Evolutionary conservation across 2,797 vertebrate genomes (phyloP), one percentile per base, ranked within the genome.

Genomic region (Lemur catta): DNA sequence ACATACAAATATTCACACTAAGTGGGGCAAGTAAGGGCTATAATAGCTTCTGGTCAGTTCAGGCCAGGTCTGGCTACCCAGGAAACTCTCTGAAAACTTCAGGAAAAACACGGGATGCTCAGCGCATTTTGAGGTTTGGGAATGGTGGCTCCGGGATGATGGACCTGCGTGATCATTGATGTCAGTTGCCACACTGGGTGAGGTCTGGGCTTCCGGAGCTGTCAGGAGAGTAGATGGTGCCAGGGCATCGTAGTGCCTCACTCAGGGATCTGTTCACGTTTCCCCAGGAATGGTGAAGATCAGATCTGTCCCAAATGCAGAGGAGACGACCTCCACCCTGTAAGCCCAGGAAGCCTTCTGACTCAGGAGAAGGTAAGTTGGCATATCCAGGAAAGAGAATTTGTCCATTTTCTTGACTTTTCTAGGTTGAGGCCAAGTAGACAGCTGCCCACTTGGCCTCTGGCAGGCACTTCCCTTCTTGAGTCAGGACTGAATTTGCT

Each of bases 251-350:
- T 12, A n/a, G 15, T n/a, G 14, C 43, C 3, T 50, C 43, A 30
- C 84, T 63, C 41, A 87, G 63, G 20, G 17, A 38, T 88, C 75
- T 82, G n/a, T 65, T 96, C 13, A 0, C 84, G 55, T 59, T 76
- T 95, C 33, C 20, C 94, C 96, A 99, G 99, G 94, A 99, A 98
- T 89, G 97, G 98, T 41, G 98, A 98, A 94, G 98, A 98, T 71
- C 97, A 88, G 0, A 89, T 98, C 91, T 99, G 99, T 96, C 98
- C 98, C 89, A 99, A 98, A 79, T 99, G 99, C 95, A 98, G 98
- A 95, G 98, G 98, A 79, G 98, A 98, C 0, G 96, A 98, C 91
- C 96, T 98, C 1, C 96, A 94, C 38, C 89, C 94, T 84, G 84
- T 97, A 10, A 97, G 89, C 50, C 98, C 99, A 46, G 98, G 98